Evolutionary conservation across 2,797 vertebrate species (phyloP), one percentile per base, ranked within the genome.

Genomic region (Hybognathus amarus): DNA sequence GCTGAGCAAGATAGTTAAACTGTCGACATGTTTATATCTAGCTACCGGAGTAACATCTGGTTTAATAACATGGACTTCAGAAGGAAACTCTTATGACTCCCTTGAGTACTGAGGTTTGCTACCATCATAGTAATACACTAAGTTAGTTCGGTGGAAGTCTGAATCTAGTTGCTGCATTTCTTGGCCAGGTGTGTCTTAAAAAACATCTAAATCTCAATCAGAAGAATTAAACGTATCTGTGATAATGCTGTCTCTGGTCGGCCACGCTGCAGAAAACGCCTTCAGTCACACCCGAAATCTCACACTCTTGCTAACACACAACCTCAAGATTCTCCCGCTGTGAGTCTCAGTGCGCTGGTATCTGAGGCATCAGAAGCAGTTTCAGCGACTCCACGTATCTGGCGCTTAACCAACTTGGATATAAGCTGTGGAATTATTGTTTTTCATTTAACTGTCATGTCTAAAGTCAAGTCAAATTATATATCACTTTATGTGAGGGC

Each of bases 301-400:
- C 67, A 70, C 78, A 80, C 67, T 36, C 52, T 33, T 67, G 30
- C 30, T 80, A 59, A 52, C 78, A 56, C 66, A 56, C 78, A 79
- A 38, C n/a, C 33, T 79, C 50, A 2, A 79, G 50, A 69, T 69
- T 69, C 66, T 79, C 64, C 22, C 3, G 8, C 77, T 38, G 47
- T 67, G 47, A 1, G 85, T 90, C 87, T 87, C 89, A 89, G 90
- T 90, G 87, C 30, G 8, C 20, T 52, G 33, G 47, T 67, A 79
- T 50, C 22, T 20, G 22, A 68, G 64, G 30, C 40, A n/a, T 79
- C 61, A 36, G 30, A 59, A 75, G 11, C 47, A 7, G 30, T n/a
- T 38, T 10, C 45, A 79, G 13, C 0, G 42, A 63, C 42, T 63
- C n/a, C 1, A 5, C 66, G 42, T 52, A 3, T 73, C 70, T 73